A percentile compares a stretch with the other conserved stretches of the same genome.
phyloP scores from a whole-genome alignment of 2,113 vertebrate genomes.

The Uria lomvia region DNA sequence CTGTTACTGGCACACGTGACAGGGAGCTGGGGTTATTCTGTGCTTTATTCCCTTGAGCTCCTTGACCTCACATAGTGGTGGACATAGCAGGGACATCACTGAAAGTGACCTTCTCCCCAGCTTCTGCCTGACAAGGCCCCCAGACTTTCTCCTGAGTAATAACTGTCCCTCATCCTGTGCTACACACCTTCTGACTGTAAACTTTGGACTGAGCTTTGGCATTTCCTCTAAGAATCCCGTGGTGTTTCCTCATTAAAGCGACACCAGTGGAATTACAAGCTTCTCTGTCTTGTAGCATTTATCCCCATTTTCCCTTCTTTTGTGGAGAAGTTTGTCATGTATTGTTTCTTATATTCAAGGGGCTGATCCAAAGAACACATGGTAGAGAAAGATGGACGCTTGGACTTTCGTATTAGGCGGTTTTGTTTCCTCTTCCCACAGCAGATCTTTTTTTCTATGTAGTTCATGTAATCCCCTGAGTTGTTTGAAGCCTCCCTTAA shows the following conservation, averaged over 20 bases:
- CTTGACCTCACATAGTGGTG: not conserved
- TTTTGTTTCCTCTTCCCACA: constrained; percentile 13
- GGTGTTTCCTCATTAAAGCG: not conserved
- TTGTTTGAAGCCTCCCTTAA: constrained; percentile 9
- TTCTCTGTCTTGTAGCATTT: not conserved
- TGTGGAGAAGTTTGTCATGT: not conserved
- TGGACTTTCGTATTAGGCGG: not conserved
- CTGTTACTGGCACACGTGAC: not conserved
- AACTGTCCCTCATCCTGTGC: not conserved
- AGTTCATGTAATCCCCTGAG: constrained; percentile 16
- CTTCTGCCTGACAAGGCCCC: not conserved
- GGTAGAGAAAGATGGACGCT: not conserved
- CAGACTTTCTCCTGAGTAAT: not conserved
- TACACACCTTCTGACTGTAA: not conserved
- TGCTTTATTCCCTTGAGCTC: not conserved
- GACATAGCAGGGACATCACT: not conserved
- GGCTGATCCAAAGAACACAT: not conserved
- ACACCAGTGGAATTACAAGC: not conserved
- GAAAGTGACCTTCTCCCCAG: not conserved
- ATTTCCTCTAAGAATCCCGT: not conserved
- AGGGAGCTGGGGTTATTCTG: not conserved
- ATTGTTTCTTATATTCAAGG: not conserved
- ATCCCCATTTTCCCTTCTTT: not conserved
- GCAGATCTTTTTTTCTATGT: not conserved
- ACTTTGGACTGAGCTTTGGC: not conserved